A percentile compares a stretch with the other conserved stretches of the same genome.
Conservation (phyloP, 2,113 vertebrate species). For the Benthochromis sp. region DNA sequence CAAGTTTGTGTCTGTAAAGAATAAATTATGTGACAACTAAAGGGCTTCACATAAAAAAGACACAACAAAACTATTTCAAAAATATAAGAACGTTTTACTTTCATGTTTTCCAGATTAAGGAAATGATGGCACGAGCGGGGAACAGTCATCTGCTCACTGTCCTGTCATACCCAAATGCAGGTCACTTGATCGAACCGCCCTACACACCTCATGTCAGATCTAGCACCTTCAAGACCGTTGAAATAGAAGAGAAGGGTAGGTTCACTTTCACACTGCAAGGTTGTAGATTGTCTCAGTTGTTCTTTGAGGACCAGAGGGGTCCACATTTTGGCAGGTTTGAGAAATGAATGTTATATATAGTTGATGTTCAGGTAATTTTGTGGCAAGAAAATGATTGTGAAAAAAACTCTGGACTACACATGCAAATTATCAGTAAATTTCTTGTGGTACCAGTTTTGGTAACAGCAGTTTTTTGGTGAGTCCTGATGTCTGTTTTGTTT, state of each 20-base stretch:
- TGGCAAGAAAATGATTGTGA: neutral
- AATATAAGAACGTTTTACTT: neutral
- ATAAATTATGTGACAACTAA: neutral
- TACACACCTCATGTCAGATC: constrained; percentile 47
- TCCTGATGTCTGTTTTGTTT: neutral
- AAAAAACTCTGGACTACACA: neutral
- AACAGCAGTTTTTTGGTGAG: neutral
- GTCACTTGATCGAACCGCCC: constrained; percentile 72
- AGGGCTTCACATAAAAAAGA: neutral
- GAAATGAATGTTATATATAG: neutral
- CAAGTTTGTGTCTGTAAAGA: neutral
- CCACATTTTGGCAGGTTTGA: neutral
- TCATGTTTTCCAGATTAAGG: constrained; percentile 52
- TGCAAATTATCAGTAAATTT: neutral
- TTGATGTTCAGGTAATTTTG: neutral
- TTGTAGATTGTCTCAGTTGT: neutral
- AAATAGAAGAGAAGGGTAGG: neutral
- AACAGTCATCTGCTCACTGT: constrained; percentile 65
- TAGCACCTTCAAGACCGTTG: neutral
- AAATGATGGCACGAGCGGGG: constrained; percentile 65
- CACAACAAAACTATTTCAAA: neutral
- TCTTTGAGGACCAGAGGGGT: neutral
- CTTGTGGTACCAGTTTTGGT: neutral
- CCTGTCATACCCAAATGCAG: constrained; percentile 58
- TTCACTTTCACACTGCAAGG: neutral